Percentiles rank a stretch among this genome's conserved stretches.
Conservation (phyloP, 2,797 vertebrate species). For the Echeneis naucrates region DNA sequence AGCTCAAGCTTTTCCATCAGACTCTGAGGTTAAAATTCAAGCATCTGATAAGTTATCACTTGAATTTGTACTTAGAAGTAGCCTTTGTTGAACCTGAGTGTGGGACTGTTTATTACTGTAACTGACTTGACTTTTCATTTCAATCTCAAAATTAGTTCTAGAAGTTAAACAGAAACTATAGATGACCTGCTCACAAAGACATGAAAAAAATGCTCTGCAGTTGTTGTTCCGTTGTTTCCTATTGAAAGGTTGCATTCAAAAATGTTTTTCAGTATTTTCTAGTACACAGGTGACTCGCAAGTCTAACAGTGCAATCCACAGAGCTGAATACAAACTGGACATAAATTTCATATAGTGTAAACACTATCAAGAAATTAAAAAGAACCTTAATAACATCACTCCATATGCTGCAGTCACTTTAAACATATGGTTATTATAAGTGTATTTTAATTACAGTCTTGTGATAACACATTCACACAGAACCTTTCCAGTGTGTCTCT, state of each 20-base stretch:
- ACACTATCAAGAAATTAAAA: background rate
- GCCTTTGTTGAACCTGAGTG: slow-evolving; percentile 27
- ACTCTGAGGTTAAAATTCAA: slow-evolving; percentile 21
- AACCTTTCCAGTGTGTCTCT: slow-evolving; percentile 14
- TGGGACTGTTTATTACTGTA: background rate
- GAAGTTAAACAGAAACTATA: background rate
- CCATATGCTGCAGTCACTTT: background rate
- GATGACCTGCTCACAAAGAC: slow-evolving; percentile 3
- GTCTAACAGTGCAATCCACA: background rate
- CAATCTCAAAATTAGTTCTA: background rate
- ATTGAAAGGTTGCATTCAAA: slow-evolving; percentile 3
- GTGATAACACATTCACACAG: slow-evolving; percentile 10
- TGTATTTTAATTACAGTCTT: background rate
- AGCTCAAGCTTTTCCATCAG: slow-evolving; percentile 14
- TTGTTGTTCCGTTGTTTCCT: slow-evolving; percentile 31
- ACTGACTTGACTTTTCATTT: background rate
- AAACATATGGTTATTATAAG: background rate
- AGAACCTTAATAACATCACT: background rate
- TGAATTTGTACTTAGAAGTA: background rate
- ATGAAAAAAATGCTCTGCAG: slow-evolving; percentile 16
- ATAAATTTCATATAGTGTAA: background rate
- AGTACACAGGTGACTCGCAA: slow-evolving; percentile 43
- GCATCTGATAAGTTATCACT: slow-evolving; percentile 46
- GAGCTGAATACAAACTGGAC: slow-evolving; percentile 2
- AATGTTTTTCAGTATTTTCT: slow-evolving; percentile 21